Evolutionary conservation across 1,140 invertebrate genomes (phyloP).

Genomic region (Hyphantria cunea): DNA sequence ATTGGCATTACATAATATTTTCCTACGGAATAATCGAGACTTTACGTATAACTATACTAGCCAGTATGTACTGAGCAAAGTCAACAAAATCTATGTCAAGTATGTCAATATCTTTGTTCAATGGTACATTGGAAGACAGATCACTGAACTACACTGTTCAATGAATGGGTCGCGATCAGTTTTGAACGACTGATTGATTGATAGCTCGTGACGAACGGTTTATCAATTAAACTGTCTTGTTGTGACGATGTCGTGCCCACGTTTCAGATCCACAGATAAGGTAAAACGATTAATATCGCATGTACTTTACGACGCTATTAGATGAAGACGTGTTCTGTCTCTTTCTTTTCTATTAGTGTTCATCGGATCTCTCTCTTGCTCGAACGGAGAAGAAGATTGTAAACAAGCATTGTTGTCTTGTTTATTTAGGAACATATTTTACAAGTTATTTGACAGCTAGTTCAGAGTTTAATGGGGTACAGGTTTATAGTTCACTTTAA

Average conservation of each 20-base stretch:
- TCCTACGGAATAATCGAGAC: no score
- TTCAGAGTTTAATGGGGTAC: background rate
- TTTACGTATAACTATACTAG: no score
- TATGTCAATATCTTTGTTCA: background rate
- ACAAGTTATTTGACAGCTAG: background rate
- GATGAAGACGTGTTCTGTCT: background rate
- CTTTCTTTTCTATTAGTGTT: background rate
- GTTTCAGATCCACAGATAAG: constrained; percentile 2
- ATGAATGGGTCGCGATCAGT: background rate
- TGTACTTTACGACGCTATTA: background rate
- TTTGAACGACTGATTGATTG: background rate
- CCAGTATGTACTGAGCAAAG: no score
- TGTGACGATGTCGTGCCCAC: background rate
- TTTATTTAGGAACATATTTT: background rate
- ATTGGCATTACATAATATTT: no score
- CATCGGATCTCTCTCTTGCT: background rate
- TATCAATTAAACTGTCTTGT: constrained; percentile 6
- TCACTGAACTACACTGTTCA: no score
- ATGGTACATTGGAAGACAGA: background rate
- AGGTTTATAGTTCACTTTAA: background rate
- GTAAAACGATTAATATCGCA: background rate
- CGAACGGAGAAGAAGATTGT: no score
- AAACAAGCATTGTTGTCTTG: no score
- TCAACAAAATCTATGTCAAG: background rate
- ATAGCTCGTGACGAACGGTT: constrained; percentile 2